Evolutionary conservation across 1,140 invertebrate genomes (phyloP).

Genomic region (Macrobrachium nipponense): DNA sequence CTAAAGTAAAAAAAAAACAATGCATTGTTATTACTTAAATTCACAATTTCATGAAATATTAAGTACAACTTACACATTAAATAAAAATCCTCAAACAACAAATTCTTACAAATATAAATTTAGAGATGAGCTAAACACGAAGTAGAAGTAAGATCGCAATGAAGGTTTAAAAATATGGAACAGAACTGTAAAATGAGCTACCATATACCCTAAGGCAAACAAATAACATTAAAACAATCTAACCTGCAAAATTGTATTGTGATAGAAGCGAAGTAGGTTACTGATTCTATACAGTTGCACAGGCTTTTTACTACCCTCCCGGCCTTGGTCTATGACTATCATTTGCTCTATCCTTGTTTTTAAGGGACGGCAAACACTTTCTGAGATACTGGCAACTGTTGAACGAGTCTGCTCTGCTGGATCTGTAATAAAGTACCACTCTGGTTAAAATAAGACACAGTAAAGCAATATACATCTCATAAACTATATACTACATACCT

Average conservation of each 20-base stretch:
- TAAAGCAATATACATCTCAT: not conserved
- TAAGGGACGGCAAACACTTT: constrained; percentile 91
- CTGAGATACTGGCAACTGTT: constrained; percentile 80
- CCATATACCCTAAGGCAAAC: not conserved
- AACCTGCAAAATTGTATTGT: constrained; percentile 80
- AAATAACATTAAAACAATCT: not conserved
- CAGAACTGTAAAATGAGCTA: not conserved
- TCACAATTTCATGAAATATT: too few relatives aligned
- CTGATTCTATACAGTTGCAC: constrained; percentile 87
- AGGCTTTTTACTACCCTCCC: constrained; percentile 67
- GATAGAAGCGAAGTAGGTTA: constrained; percentile 89
- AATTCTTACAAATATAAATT: not conserved
- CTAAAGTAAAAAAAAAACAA: too few relatives aligned
- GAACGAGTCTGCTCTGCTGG: constrained; percentile 76
- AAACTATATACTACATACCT: not conserved
- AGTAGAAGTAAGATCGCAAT: constrained; percentile 51
- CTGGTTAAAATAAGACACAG: not conserved
- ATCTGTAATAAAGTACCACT: constrained; percentile 70
- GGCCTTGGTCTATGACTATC: constrained; percentile 82
- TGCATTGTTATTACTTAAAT: too few relatives aligned
- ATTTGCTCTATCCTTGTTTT: constrained; percentile 94
- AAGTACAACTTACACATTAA: too few relatives aligned
- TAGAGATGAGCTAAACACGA: constrained; percentile 17
- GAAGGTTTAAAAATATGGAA: constrained; percentile 33
- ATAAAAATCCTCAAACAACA: too few relatives aligned